Evolutionary conservation across 2,888 invertebrate species (phyloP).

Genomic region (Ptilodon capucinus): DNA sequence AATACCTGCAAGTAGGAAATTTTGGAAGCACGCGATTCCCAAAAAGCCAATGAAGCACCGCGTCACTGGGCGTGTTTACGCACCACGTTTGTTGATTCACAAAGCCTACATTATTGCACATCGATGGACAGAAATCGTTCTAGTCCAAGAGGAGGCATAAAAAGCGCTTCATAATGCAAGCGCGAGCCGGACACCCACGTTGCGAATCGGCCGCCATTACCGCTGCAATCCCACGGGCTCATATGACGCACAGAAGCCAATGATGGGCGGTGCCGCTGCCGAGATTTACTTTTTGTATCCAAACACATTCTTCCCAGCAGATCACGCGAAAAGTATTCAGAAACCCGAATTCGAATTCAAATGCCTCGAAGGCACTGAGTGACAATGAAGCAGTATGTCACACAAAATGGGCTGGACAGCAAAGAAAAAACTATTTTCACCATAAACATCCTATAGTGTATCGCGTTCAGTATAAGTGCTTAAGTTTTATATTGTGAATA

Average conservation of each 20-base stretch:
- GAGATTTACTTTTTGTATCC: conserved; percentile 62
- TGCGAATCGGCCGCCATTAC: conserved; percentile 67
- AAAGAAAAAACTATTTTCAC: not conserved
- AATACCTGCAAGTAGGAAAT: conserved; percentile 13
- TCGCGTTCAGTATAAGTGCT: no score
- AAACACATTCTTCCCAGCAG: conserved; percentile 58
- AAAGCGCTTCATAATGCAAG: conserved; percentile 67
- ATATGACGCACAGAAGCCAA: conserved; percentile 70
- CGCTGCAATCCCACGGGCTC: conserved; percentile 72
- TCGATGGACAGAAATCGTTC: conserved; percentile 54
- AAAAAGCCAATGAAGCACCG: conserved; percentile 38
- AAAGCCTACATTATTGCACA: conserved; percentile 64
- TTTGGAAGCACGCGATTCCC: conserved; percentile 40
- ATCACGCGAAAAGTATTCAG: conserved; percentile 50
- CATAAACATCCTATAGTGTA: not conserved
- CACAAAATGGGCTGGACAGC: not conserved
- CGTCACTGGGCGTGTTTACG: conserved; percentile 59
- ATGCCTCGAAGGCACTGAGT: conserved; percentile 18
- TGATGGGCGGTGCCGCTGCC: conserved; percentile 58
- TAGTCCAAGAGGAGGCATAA: conserved; percentile 50
- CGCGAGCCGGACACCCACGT: conserved; percentile 76
- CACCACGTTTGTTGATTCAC: conserved; percentile 60
- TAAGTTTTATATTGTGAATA: no score
- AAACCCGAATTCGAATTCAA: conserved; percentile 19
- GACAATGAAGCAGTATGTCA: conserved; percentile 7